Evolutionary conservation across 2,113 vertebrate genomes (phyloP), one percentile per base, ranked within the genome.

Genomic region (Poeciliopsis retropinna): DNA sequence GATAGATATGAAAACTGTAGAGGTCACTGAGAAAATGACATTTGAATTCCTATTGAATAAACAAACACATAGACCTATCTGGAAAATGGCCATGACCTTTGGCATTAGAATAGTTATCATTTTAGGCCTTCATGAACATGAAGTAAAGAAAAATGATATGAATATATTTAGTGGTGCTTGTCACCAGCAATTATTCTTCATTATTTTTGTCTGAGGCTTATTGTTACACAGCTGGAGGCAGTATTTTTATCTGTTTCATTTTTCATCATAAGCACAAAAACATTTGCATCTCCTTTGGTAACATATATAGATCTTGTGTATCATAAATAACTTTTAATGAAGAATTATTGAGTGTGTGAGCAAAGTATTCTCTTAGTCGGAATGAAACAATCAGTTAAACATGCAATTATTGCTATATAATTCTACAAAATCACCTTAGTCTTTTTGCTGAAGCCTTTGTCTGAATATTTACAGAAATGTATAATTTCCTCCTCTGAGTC

Each of bases 1-100:
- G 64, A 88, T 61, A 39, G 61, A 39, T 11, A 60, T 63, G 70
- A 80, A 76, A 22, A 67, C n/a, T 30, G 29, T 4, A 76, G 74
- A 87, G 76, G 72, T 87, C 71, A 63, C 60, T 66, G 34, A 77
- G 41, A 69, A 69, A 80, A 78, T 75, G 11, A 22, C 34, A 32
- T 13, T 63, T 17, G 65, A 60, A 77, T 76, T 17, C n/a, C 17
- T 27, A 71, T 8, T 67, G 67, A 67, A 81, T 73, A 61, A 62
- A 76, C 14, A 61, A 41, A 60, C 62, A 74, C 75, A 39, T 69
- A 37, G 3, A 28, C 72, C 62, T 79, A 13, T 64, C 11, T 11
- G 31, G 54, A 47, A 67, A 47, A 27, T 51, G 61, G 0, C 3
- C 10, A 12, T 69, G 60, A 78, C 34, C 65, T 66, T 83, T 78